phyloP scores from a whole-genome alignment of 2,113 vertebrate species.

The Sander vitreus region DNA sequence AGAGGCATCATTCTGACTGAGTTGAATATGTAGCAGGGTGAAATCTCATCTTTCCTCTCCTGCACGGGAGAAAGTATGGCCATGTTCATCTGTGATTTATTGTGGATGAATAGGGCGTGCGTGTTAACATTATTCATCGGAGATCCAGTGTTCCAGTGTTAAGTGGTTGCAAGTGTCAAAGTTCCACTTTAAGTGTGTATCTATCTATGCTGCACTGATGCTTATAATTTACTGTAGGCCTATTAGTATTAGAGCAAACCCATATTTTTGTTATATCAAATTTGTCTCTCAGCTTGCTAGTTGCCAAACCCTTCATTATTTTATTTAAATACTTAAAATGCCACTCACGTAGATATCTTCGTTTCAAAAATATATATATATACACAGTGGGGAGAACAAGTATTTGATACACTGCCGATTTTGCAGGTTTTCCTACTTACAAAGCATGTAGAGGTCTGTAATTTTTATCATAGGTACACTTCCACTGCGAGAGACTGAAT shows the following conservation, averaged over 20 bases:
- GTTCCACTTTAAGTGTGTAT: conserved; percentile 25
- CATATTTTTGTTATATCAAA: not conserved
- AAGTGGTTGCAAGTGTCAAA: conserved; percentile 38
- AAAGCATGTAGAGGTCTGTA: too few relatives aligned
- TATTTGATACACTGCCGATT: too few relatives aligned
- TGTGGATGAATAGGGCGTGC: conserved; percentile 29
- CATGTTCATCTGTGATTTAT: conserved; percentile 53
- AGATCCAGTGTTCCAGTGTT: conserved; percentile 30
- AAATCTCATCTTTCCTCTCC: conserved; percentile 58
- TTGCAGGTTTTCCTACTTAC: too few relatives aligned
- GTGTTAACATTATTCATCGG: conserved; percentile 47
- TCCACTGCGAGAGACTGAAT: too few relatives aligned
- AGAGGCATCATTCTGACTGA: conserved; percentile 67
- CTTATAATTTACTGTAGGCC: not conserved
- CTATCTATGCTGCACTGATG: conserved; percentile 11
- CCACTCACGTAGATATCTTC: conserved; percentile 13
- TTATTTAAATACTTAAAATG: conserved; percentile 24
- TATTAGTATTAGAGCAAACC: conserved; percentile 15
- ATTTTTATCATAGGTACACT: too few relatives aligned
- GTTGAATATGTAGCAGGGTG: conserved; percentile 60
- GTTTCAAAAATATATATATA: too few relatives aligned
- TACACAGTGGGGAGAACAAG: too few relatives aligned
- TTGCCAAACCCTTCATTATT: conserved; percentile 3
- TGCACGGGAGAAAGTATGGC: conserved; percentile 21
- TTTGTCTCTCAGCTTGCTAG: conserved; percentile 1